These are phyloP conservation scores for Eriocheir sinensis DNA, from an alignment of 1,140 invertebrate genomes.

Conservation along the genomic window DNA sequence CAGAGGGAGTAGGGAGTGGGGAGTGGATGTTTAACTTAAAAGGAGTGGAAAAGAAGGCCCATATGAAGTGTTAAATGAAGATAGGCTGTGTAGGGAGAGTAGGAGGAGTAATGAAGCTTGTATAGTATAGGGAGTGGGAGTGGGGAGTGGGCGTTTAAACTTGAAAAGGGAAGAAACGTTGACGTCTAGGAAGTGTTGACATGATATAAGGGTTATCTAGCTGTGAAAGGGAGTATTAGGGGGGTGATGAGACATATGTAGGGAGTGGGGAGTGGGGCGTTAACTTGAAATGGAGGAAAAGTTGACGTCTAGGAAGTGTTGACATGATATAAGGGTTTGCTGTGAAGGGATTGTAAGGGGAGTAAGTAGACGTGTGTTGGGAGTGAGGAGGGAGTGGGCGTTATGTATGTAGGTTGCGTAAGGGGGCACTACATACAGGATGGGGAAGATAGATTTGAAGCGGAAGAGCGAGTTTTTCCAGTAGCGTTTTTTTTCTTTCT, in stretches of 20 bases:
- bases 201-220: neutral
- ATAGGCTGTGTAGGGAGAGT: neutral
- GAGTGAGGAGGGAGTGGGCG: neutral
- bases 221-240: neutral
- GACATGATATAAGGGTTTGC: neutral
- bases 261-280: neutral
- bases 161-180: neutral
- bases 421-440: neutral
- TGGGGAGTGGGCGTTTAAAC: neutral
- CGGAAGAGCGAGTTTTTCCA: neutral
- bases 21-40: no score
- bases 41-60: neutral
- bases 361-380: neutral
- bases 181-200: no score
- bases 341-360: neutral
- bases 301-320: neutral
- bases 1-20: neutral
- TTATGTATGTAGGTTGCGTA: neutral
- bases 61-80: neutral
- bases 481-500: no score
- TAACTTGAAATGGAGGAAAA: neutral
- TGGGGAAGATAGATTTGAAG: neutral
- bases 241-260: neutral
- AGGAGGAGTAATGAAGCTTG: neutral
- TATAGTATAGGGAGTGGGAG: neutral